Percentiles rank a stretch among this genome's conserved stretches.
phyloP scores from a whole-genome alignment of 2,797 vertebrate species.

The Hydrocynus forskahlii region DNA sequence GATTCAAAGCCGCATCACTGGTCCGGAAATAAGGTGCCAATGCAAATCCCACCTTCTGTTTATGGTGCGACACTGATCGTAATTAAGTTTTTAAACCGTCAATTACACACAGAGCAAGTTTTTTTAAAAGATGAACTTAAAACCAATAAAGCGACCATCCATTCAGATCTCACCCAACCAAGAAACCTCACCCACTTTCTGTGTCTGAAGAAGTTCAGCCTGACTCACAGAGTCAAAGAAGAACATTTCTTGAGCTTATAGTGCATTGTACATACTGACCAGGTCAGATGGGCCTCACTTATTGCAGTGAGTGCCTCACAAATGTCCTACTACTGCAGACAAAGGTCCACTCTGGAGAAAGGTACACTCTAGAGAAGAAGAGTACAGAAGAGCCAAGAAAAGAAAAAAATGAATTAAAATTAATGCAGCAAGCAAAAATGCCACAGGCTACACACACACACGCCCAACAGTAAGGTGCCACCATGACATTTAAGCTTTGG shows the following conservation, averaged over 20 bases:
- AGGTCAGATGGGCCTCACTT: neutral
- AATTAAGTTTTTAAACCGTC: conserved; percentile 13
- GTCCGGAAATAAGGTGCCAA: neutral
- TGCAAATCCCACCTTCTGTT: neutral
- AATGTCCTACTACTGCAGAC: neutral
- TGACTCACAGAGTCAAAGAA: neutral
- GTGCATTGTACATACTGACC: neutral
- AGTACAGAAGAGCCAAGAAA: neutral
- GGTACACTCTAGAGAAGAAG: neutral
- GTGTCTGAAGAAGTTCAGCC: neutral
- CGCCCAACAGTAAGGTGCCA: conserved; percentile 2
- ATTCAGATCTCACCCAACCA: neutral
- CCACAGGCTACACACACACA: conserved; percentile 13
- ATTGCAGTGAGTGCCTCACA: neutral
- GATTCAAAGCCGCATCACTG: conserved; percentile 12
- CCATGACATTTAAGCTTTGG: conserved; percentile 41
- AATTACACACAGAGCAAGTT: neutral
- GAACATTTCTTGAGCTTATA: neutral
- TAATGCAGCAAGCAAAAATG: conserved; percentile 16
- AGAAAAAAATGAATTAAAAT: neutral
- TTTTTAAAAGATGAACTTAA: neutral
- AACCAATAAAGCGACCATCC: neutral
- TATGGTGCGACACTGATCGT: conserved; percentile 8
- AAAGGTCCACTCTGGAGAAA: neutral
- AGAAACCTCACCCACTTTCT: no score